A percentile compares a stretch with the other conserved stretches of the same genome.
Conservation (phyloP, 2,113 vertebrate genomes). For the Apeltes quadracus region DNA sequence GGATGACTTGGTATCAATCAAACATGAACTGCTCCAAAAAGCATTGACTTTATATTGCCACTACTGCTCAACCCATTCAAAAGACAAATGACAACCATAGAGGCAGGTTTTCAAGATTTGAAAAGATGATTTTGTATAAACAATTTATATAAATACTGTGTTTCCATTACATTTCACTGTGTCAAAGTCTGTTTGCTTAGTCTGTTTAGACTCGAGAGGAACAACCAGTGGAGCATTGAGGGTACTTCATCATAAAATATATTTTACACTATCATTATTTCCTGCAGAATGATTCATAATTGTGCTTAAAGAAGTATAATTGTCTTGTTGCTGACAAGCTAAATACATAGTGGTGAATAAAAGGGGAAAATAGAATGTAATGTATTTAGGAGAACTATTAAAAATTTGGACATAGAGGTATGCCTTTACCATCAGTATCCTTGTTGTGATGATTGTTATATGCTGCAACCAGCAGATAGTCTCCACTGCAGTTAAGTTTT, state of each 20-base stretch:
- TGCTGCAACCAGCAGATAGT: background rate
- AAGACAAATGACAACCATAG: constrained; percentile 12
- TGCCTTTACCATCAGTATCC: background rate
- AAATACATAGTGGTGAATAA: background rate
- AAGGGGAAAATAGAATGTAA: background rate
- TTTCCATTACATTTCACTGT: constrained; percentile 2
- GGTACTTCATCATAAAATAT: background rate
- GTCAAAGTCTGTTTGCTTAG: too few relatives aligned
- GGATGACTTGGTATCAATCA: background rate
- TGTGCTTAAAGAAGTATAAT: background rate
- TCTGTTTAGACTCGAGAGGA: background rate
- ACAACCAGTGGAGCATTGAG: background rate
- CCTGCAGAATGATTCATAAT: background rate
- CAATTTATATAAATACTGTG: constrained; percentile 6
- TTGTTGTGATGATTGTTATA: constrained; percentile 1
- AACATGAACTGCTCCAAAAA: constrained; percentile 8
- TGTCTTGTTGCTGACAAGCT: background rate
- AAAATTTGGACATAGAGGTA: background rate
- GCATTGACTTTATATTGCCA: background rate
- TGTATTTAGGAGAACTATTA: background rate
- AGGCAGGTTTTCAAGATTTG: constrained; percentile 23
- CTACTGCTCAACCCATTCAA: constrained; percentile 6
- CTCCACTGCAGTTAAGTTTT: background rate
- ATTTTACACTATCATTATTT: background rate
- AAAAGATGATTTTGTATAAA: constrained; percentile 27